Base-by-base conservation (phyloP, 2,888 invertebrate species). In the Electrophaes corylata region DNA sequence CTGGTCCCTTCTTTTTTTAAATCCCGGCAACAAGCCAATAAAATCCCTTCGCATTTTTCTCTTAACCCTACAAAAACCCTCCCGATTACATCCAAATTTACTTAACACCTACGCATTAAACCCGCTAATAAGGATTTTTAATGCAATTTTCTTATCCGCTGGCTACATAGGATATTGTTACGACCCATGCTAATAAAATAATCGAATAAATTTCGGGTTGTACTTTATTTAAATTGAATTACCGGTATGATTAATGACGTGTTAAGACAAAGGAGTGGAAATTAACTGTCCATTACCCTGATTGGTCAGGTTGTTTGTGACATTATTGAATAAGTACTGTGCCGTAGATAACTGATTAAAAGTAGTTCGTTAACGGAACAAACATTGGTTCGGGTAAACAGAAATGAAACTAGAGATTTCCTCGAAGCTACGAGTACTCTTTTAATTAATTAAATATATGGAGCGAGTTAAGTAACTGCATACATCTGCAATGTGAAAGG, bases 1-100 rank as follows among this genome's bases (percentile, higher is more conserved):
- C 82, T 80, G 75, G 69, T 69, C 72, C 78, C 79, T 77, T 82
- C 81, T 84, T 88, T 88, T 89, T 88, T 90, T 80, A 87, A 91
- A 91, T 85, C 88, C 84, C 83, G 81, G 88, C 86, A 92, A 92
- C 91, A 92, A 91, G 92, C 92, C 92, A 92, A 92, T 92, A 91
- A 43, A 89, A 91, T 88, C 89, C 89, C 72, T 65, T 80, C 82
- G 81, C 87, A 85, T 91, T 92, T 90, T 89, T 89, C 79, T 73
- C 78, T 73, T 73, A 78, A 71, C 78, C 78, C 75, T 78, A 35
- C 47, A 23, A 86, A 88, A 91, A 87, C 88, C 87, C 84, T 91
- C 80, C 77, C 84, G 90, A 91, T 92, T 91, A 92, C 91, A 90
- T 81, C 76, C 86, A 91, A 92, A 92, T 92, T 91, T 92, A 92